Percentiles rank a stretch among this genome's conserved stretches.
Conservation (phyloP, 1,140 invertebrate genomes). For the Latrodectus geometricus region DNA sequence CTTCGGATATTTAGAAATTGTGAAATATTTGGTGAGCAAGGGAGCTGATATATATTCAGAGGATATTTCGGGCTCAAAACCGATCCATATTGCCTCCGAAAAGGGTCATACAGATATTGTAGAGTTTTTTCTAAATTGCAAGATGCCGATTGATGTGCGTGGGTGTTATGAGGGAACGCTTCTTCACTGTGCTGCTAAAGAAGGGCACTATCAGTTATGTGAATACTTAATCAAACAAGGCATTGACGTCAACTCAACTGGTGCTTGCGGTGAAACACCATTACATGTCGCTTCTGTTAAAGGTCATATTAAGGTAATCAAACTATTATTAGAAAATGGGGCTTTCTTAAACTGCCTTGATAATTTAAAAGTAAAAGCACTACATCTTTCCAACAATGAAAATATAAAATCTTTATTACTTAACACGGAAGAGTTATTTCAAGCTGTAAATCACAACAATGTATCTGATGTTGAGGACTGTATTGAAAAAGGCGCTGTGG, state of each 20-base stretch:
- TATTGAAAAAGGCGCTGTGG: background rate
- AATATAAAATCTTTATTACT: background rate
- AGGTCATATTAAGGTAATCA: slow-evolving; percentile 61
- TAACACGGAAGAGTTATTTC: slow-evolving; percentile 1
- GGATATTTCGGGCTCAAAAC: background rate
- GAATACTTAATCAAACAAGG: slow-evolving; percentile 18
- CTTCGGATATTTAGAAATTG: background rate
- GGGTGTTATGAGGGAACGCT: background rate
- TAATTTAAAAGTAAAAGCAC: too few relatives aligned
- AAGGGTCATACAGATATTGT: too few relatives aligned
- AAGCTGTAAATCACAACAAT: slow-evolving; percentile 5
- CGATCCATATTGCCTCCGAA: too few relatives aligned
- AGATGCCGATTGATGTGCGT: too few relatives aligned
- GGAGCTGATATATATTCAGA: slow-evolving; percentile 1
- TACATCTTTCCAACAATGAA: too few relatives aligned
- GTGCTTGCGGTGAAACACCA: slow-evolving; percentile 37
- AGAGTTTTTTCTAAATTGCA: too few relatives aligned
- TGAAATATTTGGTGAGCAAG: background rate
- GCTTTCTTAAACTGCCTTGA: too few relatives aligned
- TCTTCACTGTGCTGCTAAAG: slow-evolving; percentile 7
- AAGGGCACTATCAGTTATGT: background rate
- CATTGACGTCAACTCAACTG: slow-evolving; percentile 14
- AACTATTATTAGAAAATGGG: background rate
- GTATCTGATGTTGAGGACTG: background rate
- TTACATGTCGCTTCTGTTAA: slow-evolving; percentile 64